These are phyloP conservation scores for Sebastes ruberrimus DNA, from an alignment of 2,797 vertebrate genomes.

Conservation along the genomic window DNA sequence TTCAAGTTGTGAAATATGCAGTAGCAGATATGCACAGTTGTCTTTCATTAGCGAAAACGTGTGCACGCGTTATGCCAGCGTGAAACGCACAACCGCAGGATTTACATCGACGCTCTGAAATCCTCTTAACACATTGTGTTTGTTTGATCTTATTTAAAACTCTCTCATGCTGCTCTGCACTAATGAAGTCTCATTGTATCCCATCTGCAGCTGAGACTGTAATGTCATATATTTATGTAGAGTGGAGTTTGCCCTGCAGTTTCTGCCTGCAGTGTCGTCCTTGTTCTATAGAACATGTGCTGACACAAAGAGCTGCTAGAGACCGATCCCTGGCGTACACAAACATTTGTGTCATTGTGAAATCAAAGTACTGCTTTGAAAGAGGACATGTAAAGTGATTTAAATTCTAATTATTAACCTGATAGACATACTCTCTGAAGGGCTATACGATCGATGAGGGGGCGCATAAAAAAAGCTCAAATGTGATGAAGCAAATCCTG, in stretches of 20 bases:
- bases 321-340: not conserved
- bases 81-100: not conserved
- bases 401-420: constrained; percentile 10
- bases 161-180: not conserved
- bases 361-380: not conserved
- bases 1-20: not conserved
- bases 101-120: constrained; percentile 2
- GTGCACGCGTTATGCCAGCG: not conserved
- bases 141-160: constrained; percentile 16
- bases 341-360: not conserved
- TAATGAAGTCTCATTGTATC: constrained; percentile 10
- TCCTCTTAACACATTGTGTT: not conserved
- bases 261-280: not conserved
- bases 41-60: not conserved
- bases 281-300: not conserved
- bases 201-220: constrained; percentile 6
- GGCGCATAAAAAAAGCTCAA: not conserved
- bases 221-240: not conserved
- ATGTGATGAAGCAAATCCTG: constrained; percentile 34
- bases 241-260: not conserved
- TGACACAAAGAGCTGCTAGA: not conserved
- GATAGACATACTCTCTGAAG: not conserved
- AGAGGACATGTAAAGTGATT: not conserved
- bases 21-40: not conserved
- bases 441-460: not conserved